Evolutionary conservation across 2,888 invertebrate genomes (phyloP).

Genomic region (Oxystoma pomonae): DNA sequence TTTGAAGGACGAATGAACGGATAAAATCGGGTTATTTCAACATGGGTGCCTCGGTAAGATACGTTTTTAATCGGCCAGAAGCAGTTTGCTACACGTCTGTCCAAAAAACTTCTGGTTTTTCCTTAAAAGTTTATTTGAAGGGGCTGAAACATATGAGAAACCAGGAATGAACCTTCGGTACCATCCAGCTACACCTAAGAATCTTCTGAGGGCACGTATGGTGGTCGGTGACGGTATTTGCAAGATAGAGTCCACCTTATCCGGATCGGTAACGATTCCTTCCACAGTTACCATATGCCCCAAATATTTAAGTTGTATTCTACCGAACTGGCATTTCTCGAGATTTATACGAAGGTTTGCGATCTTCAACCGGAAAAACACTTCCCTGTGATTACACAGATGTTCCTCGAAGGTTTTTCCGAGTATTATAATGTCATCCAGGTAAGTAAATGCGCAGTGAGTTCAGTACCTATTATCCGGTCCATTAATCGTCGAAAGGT

Average conservation of each 20-base stretch:
- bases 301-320: too few species aligned
- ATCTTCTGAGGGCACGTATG: not conserved
- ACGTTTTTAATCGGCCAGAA: not conserved
- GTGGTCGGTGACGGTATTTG: slow-evolving; percentile 1
- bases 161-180: slow-evolving; percentile 8
- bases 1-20: not conserved
- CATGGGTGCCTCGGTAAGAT: not conserved
- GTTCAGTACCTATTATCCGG: too few species aligned
- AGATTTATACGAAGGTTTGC: too few species aligned
- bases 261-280: slow-evolving; percentile 5
- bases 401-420: too few species aligned
- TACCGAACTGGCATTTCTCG: too few species aligned
- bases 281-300: slow-evolving; percentile 3
- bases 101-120: too few species aligned
- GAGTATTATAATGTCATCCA: too few species aligned
- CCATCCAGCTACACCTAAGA: slow-evolving; percentile 10
- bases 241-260: slow-evolving; percentile 4
- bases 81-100: too few species aligned
- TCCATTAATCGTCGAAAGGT: too few species aligned
- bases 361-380: too few species aligned
- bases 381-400: too few species aligned
- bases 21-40: not conserved
- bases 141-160: slow-evolving; percentile 5
- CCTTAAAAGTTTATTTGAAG: not conserved
- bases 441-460: too few species aligned